Evolutionary conservation across 1,140 invertebrate species (phyloP).

Genomic region (Drosophila sturtevanti): DNA sequence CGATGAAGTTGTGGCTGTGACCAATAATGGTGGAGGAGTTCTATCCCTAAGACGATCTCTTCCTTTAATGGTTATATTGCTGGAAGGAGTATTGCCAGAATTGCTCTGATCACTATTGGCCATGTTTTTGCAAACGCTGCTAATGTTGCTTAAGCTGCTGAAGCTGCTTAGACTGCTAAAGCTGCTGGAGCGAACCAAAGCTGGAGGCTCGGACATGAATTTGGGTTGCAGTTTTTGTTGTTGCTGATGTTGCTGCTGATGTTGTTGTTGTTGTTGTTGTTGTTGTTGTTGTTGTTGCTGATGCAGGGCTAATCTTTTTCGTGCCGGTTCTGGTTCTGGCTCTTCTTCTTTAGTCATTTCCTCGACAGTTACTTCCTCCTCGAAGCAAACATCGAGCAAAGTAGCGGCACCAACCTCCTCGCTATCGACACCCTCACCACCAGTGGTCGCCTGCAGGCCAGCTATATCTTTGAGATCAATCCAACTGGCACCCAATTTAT

Average conservation of each 20-base stretch:
- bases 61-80: conserved; percentile 18
- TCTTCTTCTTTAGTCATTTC: conserved; percentile 26
- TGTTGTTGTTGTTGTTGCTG: too few relatives aligned
- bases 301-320: conserved; percentile 55
- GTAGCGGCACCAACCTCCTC: conserved; percentile 48
- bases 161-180: conserved; percentile 63
- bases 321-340: conserved; percentile 45
- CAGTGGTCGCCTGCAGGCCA: conserved; percentile 55
- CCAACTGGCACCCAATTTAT: conserved; percentile 78
- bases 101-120: conserved; percentile 27
- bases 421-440: conserved; percentile 8
- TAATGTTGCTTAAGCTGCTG: conserved; percentile 56
- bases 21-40: conserved; percentile 44
- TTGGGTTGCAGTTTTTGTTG: conserved; percentile 41
- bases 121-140: conserved; percentile 55
- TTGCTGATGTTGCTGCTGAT: conserved; percentile 42
- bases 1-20: conserved; percentile 4
- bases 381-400: conserved; percentile 74
- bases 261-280: conserved; percentile 41
- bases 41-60: conserved; percentile 10
- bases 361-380: conserved; percentile 60
- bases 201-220: conserved; percentile 63
- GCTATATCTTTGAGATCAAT: conserved; percentile 81
- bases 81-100: conserved; percentile 8
- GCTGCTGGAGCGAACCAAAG: conserved; percentile 62